These are phyloP conservation scores for Mythimna lalbum DNA, from an alignment of 2,888 invertebrate species.

Conservation along the genomic window DNA sequence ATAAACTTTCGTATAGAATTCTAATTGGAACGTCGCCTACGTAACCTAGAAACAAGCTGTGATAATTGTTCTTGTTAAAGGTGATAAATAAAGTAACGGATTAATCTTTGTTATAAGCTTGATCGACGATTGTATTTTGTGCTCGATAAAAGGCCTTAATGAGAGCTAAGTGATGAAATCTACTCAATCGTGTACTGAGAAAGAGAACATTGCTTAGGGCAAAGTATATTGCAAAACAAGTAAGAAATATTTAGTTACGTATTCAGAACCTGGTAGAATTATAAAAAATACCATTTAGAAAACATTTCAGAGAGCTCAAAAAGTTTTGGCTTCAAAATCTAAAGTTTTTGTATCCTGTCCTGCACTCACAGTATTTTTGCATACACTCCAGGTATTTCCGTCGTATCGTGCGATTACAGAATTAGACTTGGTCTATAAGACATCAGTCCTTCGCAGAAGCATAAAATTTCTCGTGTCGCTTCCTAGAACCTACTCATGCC, in stretches of 20 bases:
- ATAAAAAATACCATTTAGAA: not conserved
- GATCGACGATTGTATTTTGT: slow-evolving; percentile 31
- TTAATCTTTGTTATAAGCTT: slow-evolving; percentile 47
- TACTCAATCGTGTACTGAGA: slow-evolving; percentile 18
- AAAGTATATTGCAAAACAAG: not conserved
- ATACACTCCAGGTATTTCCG: slow-evolving; percentile 56
- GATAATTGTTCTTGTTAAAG: slow-evolving; percentile 55
- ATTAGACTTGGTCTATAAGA: slow-evolving; percentile 60
- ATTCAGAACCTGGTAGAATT: slow-evolving; percentile 1
- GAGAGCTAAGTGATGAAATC: slow-evolving; percentile 33
- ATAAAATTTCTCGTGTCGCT: slow-evolving; percentile 61
- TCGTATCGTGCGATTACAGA: slow-evolving; percentile 54
- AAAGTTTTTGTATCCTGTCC: not conserved
- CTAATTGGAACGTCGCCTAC: slow-evolving; percentile 59
- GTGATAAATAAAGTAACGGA: slow-evolving; percentile 52
- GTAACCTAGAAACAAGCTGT: slow-evolving; percentile 55
- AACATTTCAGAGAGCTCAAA: slow-evolving; percentile 1
- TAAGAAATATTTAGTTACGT: not conserved
- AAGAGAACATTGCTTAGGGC: not conserved
- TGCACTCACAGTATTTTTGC: slow-evolving; percentile 41
- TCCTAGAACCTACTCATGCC: slow-evolving; percentile 67
- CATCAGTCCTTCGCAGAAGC: slow-evolving; percentile 67
- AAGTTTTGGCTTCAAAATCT: not conserved
- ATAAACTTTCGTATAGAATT: slow-evolving; percentile 60
- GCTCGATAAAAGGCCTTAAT: slow-evolving; percentile 30